Conservation (phyloP, 2,797 vertebrate species). For the Ispidina picta region DNA sequence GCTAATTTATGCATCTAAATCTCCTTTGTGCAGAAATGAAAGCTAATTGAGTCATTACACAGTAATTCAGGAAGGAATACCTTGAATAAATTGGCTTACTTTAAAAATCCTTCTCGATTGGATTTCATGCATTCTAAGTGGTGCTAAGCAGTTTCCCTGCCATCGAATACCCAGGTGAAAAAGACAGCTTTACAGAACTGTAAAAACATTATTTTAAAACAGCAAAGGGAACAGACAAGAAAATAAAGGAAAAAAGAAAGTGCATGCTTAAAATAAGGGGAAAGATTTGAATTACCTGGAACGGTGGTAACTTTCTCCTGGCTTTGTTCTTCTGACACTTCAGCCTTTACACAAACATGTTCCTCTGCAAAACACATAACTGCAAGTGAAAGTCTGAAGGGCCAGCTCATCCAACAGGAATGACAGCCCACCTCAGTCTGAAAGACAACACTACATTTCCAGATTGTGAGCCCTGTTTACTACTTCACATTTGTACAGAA, state of each 20-base stretch:
- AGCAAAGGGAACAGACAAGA: background rate
- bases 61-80: conserved; percentile 97
- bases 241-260: conserved; percentile 28
- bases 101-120: conserved; percentile 95
- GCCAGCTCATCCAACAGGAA: background rate
- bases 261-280: background rate
- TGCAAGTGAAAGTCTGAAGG: conserved; percentile 16
- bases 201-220: conserved; percentile 52
- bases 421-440: background rate
- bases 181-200: conserved; percentile 50
- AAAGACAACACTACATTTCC: background rate
- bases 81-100: conserved; percentile 99
- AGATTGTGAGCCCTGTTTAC: background rate
- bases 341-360: background rate
- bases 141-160: conserved; percentile 76
- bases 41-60: conserved; percentile 99
- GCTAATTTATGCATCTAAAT: conserved; percentile 99
- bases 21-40: conserved; percentile 99
- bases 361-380: conserved; percentile 77
- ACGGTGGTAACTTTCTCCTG: conserved; percentile 54
- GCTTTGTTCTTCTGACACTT: conserved; percentile 66
- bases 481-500: conserved; percentile 9
- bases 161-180: conserved; percentile 50
- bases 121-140: conserved; percentile 86
- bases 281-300: conserved; percentile 72